These are phyloP conservation scores for Distichodus sexfasciatus DNA, from an alignment of 2,797 vertebrate genomes.

Conservation along the genomic window DNA sequence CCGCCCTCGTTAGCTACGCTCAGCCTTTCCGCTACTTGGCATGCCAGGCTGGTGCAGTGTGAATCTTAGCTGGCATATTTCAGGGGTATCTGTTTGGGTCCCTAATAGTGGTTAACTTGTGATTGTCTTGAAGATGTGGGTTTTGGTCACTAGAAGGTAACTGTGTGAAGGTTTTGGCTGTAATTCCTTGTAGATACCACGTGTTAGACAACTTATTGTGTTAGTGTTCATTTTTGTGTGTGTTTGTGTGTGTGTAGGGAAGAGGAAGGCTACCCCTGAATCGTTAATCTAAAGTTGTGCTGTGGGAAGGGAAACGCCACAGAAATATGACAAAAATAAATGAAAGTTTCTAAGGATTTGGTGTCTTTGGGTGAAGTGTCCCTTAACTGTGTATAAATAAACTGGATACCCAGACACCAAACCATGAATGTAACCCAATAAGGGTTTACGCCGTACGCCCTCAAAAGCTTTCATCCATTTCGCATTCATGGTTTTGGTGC, in stretches of 20 bases:
- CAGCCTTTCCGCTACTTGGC: neutral
- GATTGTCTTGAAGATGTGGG: slow-evolving; percentile 33
- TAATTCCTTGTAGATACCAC: slow-evolving; percentile 7
- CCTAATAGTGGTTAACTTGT: neutral
- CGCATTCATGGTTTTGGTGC: too few species aligned
- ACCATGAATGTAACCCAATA: too few species aligned
- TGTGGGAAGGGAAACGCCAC: neutral
- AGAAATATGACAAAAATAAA: too few species aligned
- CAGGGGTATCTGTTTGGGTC: neutral
- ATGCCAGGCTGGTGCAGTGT: slow-evolving; percentile 16
- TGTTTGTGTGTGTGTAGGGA: neutral
- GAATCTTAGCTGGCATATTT: slow-evolving; percentile 9
- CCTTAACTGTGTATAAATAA: too few species aligned
- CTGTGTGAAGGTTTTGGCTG: slow-evolving; percentile 1
- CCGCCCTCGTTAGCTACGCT: neutral
- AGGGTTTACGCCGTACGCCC: too few species aligned
- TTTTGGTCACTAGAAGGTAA: slow-evolving; percentile 1
- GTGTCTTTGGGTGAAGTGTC: too few species aligned
- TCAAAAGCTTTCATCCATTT: too few species aligned
- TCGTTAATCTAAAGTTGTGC: neutral
- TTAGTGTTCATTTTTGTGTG: neutral
- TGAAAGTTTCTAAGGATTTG: too few species aligned
- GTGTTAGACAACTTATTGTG: slow-evolving; percentile 10
- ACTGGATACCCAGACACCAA: too few species aligned
- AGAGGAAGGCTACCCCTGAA: slow-evolving; percentile 12